Evolutionary conservation across 1,140 invertebrate species (phyloP).

Genomic region (Diprion similis): DNA sequence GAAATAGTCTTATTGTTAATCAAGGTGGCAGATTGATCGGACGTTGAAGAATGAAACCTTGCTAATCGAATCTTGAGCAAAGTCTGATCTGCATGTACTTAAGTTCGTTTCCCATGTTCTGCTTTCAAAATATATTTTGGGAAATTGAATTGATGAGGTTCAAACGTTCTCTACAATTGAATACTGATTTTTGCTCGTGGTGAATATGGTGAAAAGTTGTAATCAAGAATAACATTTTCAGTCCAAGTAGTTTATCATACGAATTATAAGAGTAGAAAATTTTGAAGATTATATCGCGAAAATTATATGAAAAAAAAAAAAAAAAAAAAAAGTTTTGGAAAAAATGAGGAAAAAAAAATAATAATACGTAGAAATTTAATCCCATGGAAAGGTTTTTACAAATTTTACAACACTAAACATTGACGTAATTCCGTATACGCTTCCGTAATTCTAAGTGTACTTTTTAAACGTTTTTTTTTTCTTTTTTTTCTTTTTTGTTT

Average conservation of each 20-base stretch:
- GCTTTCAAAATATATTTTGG: no score
- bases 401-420: conserved; percentile 50
- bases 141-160: no score
- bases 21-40: no score
- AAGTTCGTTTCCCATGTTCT: no score
- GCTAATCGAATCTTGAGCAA: no score
- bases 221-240: no score
- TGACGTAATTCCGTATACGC: conserved; percentile 53
- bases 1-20: no score
- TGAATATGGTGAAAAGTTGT: no score
- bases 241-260: neutral
- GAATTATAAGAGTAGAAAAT: conserved; percentile 30
- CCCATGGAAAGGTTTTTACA: conserved; percentile 32
- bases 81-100: no score
- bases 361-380: conserved; percentile 14
- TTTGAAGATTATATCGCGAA: neutral
- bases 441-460: conserved; percentile 32
- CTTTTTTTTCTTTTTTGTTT: neutral
- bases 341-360: conserved; percentile 26
- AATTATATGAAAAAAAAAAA: conserved; percentile 14
- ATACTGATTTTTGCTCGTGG: no score
- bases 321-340: conserved; percentile 24
- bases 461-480: conserved; percentile 38
- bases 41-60: no score
- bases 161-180: no score